Evolutionary conservation across 2,113 vertebrate species (phyloP).

Genomic region (Hemicordylus capensis): DNA sequence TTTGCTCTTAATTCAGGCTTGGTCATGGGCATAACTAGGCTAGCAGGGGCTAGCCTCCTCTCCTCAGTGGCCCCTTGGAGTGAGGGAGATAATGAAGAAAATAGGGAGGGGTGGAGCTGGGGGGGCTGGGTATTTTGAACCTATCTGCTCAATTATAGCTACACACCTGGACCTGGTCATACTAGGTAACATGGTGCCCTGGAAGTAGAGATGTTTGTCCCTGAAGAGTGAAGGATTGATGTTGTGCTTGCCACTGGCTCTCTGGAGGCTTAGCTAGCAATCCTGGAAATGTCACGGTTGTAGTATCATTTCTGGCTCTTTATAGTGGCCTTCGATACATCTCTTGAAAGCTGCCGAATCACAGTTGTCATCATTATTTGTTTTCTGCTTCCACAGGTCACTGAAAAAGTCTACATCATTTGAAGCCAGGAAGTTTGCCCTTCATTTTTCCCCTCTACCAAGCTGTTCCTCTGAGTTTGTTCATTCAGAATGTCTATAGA

Average conservation of each 20-base stretch:
- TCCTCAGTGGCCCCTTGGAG: too few relatives aligned
- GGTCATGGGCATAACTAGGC: too few relatives aligned
- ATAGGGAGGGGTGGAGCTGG: too few relatives aligned
- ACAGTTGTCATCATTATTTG: not conserved
- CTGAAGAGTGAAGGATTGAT: constrained; percentile 2
- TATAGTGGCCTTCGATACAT: not conserved
- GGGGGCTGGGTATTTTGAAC: too few relatives aligned
- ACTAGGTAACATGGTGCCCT: not conserved
- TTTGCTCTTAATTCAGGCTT: not conserved
- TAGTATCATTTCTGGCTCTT: constrained; percentile 15
- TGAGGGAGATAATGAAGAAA: too few relatives aligned
- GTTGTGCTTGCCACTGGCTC: not conserved
- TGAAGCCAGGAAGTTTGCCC: not conserved
- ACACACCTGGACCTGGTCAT: too few relatives aligned
- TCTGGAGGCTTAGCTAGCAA: not conserved
- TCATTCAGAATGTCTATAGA: not conserved
- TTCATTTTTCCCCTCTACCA: not conserved
- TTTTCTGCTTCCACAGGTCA: not conserved
- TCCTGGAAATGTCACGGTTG: constrained; percentile 9
- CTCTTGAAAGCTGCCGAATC: not conserved
- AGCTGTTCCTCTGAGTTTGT: fast-evolving
- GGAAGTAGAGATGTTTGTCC: not conserved
- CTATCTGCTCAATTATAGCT: too few relatives aligned
- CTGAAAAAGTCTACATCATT: fast-evolving
- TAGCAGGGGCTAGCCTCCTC: too few relatives aligned